Evolutionary conservation across 2,888 invertebrate genomes (phyloP), one percentile per base, ranked within the genome.

Genomic region (Pheosia tremula): DNA sequence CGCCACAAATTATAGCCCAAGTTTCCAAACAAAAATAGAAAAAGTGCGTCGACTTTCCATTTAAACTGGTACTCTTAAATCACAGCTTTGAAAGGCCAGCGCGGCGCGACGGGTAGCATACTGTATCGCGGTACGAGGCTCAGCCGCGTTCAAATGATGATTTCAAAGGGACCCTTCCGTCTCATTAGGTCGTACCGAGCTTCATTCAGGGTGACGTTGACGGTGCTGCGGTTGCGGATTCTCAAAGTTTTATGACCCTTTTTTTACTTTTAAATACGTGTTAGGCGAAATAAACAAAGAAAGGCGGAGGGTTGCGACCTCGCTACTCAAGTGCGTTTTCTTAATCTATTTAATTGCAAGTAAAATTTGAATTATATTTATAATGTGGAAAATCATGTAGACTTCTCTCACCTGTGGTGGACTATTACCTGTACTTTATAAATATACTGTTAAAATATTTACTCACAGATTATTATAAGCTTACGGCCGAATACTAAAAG

Each of bases 81-180:
- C 61, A 57, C 59, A 58, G 69, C 59, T 66, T 62, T 65, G 54
- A 65, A 67, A 57, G 53, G 36, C 56, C 57, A 62, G 24, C 62
- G 60, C 60, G 47, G 64, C 52, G 39, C 38, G 41, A 52, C 38
- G 10, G 41, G 41, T 13, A 41, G 39, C 56, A 56, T 43, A 56
- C 41, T 69, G 67, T 72, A 67, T 66, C 53, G 24, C 24, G 6
- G 53, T 24, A 38, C 66, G 69, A 41, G 56, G 56, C 43, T 62
- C 64, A 62, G 60, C 47, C 52, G 47, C 64, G 64, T 63, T 66
- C 60, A 71, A 75, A 75, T 73, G 69, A 67, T 71, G 71, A 76
- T 71, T 76, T 69, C 57, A 69, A 71, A 67, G 65, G 56, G 64
- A 72, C 71, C 67, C 63, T 75, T 71, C 61, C 71, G 63, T 60